Evolutionary conservation across 2,113 vertebrate species (phyloP).

Genomic region (Aleadryas rufinucha): DNA sequence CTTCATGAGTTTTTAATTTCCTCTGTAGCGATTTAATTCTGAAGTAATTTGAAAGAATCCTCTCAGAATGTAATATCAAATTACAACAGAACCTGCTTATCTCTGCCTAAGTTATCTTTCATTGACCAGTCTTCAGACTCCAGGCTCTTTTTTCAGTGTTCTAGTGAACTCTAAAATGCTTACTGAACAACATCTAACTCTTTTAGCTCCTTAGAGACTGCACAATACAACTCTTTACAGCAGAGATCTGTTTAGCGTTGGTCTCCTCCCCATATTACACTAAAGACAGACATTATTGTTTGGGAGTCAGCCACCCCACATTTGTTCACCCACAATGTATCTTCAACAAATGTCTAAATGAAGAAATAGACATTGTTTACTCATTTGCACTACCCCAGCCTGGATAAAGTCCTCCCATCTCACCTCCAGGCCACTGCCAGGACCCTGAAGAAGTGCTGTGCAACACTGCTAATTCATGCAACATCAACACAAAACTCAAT

Average conservation of each 20-base stretch:
- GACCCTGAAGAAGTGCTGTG: neutral
- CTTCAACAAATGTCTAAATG: neutral
- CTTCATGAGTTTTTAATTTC: neutral
- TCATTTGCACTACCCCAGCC: neutral
- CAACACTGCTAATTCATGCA: neutral
- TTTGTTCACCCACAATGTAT: neutral
- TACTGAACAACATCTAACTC: neutral
- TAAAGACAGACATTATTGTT: neutral
- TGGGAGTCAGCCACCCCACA: neutral
- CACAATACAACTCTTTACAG: neutral
- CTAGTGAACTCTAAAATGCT: neutral
- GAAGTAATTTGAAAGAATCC: neutral
- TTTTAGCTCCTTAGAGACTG: neutral
- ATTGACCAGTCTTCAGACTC: neutral
- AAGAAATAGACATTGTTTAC: neutral
- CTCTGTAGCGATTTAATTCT: neutral
- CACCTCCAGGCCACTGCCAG: neutral
- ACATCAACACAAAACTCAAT: constrained; percentile 9
- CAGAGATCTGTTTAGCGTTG: neutral
- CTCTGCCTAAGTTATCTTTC: neutral
- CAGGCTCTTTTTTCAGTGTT: neutral
- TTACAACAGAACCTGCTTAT: neutral
- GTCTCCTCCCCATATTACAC: neutral
- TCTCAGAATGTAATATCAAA: neutral
- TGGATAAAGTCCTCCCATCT: neutral